Base-by-base conservation (phyloP, 2,113 vertebrate species). In the Lipophrys pholis region DNA sequence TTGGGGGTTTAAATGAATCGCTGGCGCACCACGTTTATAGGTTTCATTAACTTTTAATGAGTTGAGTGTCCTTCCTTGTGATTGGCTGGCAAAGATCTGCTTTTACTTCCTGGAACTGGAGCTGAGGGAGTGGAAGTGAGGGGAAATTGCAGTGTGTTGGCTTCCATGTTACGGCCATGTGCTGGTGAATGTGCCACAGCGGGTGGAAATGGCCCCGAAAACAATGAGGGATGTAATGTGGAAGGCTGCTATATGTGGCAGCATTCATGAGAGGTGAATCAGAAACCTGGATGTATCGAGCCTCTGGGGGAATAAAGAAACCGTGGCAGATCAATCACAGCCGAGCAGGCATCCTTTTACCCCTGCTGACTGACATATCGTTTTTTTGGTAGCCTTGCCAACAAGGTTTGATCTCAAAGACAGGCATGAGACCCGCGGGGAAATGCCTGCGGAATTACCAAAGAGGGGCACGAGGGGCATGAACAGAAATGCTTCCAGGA, bases 31-130 rank as follows among this genome's bases (percentile, higher is more conserved):
- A 90, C 92, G 87, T 94, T 94, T 94, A 93, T 94, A 93, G 93
- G 92, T 93, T 94, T 94, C 93, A 94, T 94, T 94, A 93, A 94
- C 92, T 93, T 94, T 94, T 94, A 94, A 94, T 94, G 93, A 94
- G 90, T 93, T 92, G 89, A 85, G 83, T 93, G 92, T 94, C 92
- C 93, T 93, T 93, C 92, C 76, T 82, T 63, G 77, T 75, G 85
- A 94, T 93, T 92, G 92, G 89, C 85, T 90, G 84, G 85, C 87
- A 83, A 74, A 55, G 83, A 73, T 67, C 55, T 80, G 85, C 76
- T 49, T 91, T 85, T 70, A 90, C 92, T 90, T 90, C 89, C 90
- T 87, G 87, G 78, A 89, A 84, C 72, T 85, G 75, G 67, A 80
- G 81, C 86, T 79, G 43, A 58, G 65, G 78, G 85, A 81, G 21